Conservation (phyloP, 2,888 invertebrate species). For the Andricus curvator region DNA sequence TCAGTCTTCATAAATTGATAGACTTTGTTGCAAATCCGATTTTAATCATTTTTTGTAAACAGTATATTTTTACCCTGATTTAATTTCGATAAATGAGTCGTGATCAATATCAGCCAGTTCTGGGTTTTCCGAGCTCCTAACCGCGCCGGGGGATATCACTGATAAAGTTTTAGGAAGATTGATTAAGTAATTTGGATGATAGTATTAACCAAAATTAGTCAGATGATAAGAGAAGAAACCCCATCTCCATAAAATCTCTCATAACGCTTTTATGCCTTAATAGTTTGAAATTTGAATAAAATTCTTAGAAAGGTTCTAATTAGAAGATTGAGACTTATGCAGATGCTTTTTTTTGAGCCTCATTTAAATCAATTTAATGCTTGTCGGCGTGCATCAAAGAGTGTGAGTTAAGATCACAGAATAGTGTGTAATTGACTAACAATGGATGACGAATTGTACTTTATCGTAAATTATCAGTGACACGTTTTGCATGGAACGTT, state of each 20-base stretch:
- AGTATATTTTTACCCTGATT: not conserved
- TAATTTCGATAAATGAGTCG: not conserved
- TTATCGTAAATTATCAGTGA: constrained; percentile 37
- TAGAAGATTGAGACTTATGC: not conserved
- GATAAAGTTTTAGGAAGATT: not conserved
- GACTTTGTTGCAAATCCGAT: not conserved
- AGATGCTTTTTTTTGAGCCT: not conserved
- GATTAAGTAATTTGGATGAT: not conserved
- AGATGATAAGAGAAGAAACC: no score
- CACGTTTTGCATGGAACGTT: constrained; percentile 16
- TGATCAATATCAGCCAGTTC: not conserved
- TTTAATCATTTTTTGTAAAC: not conserved
- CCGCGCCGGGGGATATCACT: not conserved
- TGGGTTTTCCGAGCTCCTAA: not conserved
- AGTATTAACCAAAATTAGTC: not conserved
- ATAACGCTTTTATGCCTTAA: not conserved
- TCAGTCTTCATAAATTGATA: not conserved
- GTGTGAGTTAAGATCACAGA: not conserved
- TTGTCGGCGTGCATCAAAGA: constrained; percentile 17
- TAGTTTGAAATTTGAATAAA: not conserved
- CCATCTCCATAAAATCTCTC: not conserved
- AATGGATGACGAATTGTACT: constrained; percentile 32
- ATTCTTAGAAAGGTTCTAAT: not conserved
- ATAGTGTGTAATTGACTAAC: constrained; percentile 25
- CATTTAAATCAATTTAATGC: constrained; percentile 14